Evolutionary conservation across 2,888 invertebrate species (phyloP).

Genomic region (Drosophila neoperkinsi): DNA sequence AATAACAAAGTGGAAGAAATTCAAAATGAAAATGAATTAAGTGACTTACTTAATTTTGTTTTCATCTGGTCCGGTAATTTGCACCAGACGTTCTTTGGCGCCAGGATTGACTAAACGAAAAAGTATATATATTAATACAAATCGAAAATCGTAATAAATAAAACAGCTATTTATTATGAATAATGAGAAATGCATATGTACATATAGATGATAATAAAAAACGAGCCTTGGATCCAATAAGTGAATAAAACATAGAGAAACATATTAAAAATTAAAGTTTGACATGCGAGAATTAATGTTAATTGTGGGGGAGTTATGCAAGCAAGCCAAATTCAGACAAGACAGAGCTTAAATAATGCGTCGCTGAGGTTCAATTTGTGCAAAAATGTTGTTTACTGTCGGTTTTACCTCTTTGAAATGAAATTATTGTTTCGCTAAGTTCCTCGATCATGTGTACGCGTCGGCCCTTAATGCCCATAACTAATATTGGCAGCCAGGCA

Average conservation of each 20-base stretch:
- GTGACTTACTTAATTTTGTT: conserved; percentile 94
- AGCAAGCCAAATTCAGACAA: conserved; percentile 3
- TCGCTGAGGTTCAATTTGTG: conserved; percentile 3
- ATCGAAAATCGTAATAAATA: not conserved
- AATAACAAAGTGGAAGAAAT: conserved; percentile 4
- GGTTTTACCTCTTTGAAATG: conserved; percentile 97
- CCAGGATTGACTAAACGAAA: conserved; percentile 92
- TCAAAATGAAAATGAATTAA: not conserved
- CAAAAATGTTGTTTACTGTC: not conserved
- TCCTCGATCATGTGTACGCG: conserved; percentile 99
- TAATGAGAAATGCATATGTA: conserved; percentile 10
- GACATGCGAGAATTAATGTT: conserved; percentile 28
- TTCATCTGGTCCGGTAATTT: conserved; percentile 97
- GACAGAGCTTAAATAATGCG: conserved; percentile 7
- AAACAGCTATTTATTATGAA: not conserved
- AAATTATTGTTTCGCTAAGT: conserved; percentile 98
- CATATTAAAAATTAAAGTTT: conserved; percentile 10
- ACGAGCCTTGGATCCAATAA: conserved; percentile 25
- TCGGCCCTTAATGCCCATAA: conserved; percentile 99
- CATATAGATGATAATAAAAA: conserved; percentile 8
- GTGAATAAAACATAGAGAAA: conserved; percentile 17
- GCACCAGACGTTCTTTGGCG: conserved; percentile 97
- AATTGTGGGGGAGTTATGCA: not conserved
- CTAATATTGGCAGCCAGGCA: conserved; percentile 85
- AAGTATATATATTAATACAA: conserved; percentile 10